Evolutionary conservation across 2,888 invertebrate genomes (phyloP), one percentile per base, ranked within the genome.

Genomic region (Ashinkailepas kermadecensis): DNA sequence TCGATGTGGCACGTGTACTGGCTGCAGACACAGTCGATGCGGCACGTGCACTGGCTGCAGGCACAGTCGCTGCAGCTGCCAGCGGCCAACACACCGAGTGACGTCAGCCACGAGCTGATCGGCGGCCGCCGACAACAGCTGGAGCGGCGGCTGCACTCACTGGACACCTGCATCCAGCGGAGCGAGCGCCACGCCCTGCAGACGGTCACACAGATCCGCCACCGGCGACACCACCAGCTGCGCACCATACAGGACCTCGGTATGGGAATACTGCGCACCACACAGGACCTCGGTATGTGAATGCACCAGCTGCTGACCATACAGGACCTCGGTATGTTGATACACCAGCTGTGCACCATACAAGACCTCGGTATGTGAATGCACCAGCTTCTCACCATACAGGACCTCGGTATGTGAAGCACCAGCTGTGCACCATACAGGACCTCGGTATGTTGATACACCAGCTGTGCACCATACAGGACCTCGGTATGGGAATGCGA

Each of bases 191-290:
- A 39, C 15, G 39, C 39, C 15, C 70, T 25, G 39, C 15, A 70
- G 25, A 70, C 15, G 12, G 70, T 70, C 70, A 70, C 70, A 4
- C 70, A 70, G 70, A 70, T 70, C 70, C 70, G 70, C 70, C 25
- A 15, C 15, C 70, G 70, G 15, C 39, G 70, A 12, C 70, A 15
- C 15, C 25, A 23, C 15, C 70, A 70, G 70, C 70, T 70, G 39
- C 25, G 70, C 39, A 15, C 70, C 70, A 39, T 70, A 8, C 70
- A 70, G 70, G 70, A 70, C 70, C 70, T 70, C 39, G 70, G 70
- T 70, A 25, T 13, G 25, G 1, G 39, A 39, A 39, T 4, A 39
- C 39, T 39, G 39, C 39, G 39, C 39, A 4, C 39, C 70, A 39
- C 39, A 4, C 70, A 70, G 70, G 39, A 39, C 70, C 70, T 25